Base-by-base conservation (phyloP, 1,140 invertebrate genomes). In the Sminthurides bifidus region DNA sequence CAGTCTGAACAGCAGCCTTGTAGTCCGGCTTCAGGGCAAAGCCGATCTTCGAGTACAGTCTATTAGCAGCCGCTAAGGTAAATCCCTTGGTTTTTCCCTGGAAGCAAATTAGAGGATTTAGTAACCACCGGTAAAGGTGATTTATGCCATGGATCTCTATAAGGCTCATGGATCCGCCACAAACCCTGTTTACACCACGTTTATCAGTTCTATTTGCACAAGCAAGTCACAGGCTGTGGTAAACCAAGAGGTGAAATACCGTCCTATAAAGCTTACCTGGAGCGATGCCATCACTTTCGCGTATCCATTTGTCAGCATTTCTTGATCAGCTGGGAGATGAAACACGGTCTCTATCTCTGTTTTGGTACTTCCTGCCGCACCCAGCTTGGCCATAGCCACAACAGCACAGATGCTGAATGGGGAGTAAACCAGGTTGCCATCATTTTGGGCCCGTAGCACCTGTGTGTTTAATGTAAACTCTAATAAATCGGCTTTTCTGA, bases 1-100 rank as follows among this genome's bases (percentile, higher is more conserved):
- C 64, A 38, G 75, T 64, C 49, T 66, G 68, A 17, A 78, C 70
- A 35, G 68, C 33, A 0, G 57, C 57, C 43, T 70, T 62, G 66
- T 79, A 84, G 15, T 68, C 61, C 6, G 68, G 38, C 29, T 74
- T 68, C 8, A 84, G 41, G 43, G 68, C 57, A 56, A 76, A 70
- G 26, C 69, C 69, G 41, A 76, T 55, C 57, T 77, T 71, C 4
- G 79, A 63, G 59, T 76, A 86, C 33, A 85, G 67, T 52, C 77
- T 75, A 65, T 84, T 85, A 10, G 78, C 78, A 54, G 80, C 70
- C 41, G 73, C 71, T 2, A 85, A 66, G 21, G 75, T 73, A 37
- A 58, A 64, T 21, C 54, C 29, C 17, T 60, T 14, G 50, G 59
- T 33, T 15, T 54, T 30, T 43, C 59, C 23, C 10, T 50, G 43